These are phyloP conservation scores for Puma concolor DNA, from an alignment of 2,113 vertebrate species.

Conservation along the genomic window DNA sequence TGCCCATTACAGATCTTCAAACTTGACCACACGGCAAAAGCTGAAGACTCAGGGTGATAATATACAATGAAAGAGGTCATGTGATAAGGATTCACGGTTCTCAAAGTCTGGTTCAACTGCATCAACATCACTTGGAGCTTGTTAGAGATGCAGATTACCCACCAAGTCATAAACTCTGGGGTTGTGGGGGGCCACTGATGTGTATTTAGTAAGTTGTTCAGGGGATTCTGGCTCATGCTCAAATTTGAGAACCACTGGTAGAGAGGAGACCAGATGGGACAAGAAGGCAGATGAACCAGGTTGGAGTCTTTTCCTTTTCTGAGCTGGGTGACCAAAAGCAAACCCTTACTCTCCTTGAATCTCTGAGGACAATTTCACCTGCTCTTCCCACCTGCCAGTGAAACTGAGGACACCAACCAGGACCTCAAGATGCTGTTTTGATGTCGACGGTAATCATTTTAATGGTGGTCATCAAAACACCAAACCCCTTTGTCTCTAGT, in stretches of 20 bases:
- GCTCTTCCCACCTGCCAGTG: neutral
- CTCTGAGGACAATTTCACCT: neutral
- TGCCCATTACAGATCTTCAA: neutral
- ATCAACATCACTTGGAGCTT: too few species aligned
- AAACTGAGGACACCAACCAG: neutral
- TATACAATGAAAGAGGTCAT: neutral
- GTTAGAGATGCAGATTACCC: neutral
- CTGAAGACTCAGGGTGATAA: neutral
- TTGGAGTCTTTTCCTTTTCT: neutral
- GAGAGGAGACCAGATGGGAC: neutral
- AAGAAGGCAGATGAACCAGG: neutral
- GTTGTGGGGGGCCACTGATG: neutral
- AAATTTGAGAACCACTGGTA: neutral
- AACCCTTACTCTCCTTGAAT: neutral
- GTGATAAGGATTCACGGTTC: neutral
- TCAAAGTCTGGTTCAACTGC: neutral
- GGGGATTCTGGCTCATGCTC: neutral
- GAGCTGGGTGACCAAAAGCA: neutral
- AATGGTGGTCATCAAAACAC: neutral
- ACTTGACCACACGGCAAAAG: neutral
- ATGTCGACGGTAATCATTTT: neutral
- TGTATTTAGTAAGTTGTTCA: too few species aligned
- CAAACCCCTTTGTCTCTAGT: neutral
- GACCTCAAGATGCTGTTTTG: neutral
- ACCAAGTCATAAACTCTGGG: neutral